A percentile compares a stretch with the other conserved stretches of the same genome.
Evolutionary conservation across 2,888 invertebrate genomes (phyloP).

Genomic region (Euproctis similis): DNA sequence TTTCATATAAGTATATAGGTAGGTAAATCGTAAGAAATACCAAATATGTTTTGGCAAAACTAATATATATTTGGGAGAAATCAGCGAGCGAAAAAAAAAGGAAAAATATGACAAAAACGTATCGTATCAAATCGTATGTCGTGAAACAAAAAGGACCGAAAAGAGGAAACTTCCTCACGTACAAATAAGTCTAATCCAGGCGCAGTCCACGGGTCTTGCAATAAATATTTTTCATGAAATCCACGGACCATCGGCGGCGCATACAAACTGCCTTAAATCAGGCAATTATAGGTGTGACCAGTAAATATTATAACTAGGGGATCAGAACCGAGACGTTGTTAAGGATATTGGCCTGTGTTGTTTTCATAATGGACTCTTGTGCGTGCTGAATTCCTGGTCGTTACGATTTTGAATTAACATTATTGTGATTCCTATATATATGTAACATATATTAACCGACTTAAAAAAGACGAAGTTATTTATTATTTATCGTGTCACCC

Average conservation of each 20-base stretch:
- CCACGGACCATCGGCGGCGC: slow-evolving; percentile 50
- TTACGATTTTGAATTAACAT: slow-evolving; percentile 21
- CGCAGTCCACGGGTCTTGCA: slow-evolving; percentile 39
- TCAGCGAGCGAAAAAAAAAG: background rate
- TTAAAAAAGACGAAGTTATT: too few species aligned
- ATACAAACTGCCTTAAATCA: slow-evolving; percentile 71
- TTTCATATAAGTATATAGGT: too few species aligned
- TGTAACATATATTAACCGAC: too few species aligned
- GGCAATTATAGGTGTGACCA: slow-evolving; percentile 71
- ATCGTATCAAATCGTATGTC: slow-evolving; percentile 2
- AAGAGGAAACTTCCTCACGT: slow-evolving; percentile 46
- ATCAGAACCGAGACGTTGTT: slow-evolving; percentile 39
- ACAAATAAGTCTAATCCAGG: slow-evolving; percentile 67
- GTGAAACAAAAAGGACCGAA: slow-evolving; percentile 35
- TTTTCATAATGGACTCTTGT: slow-evolving; percentile 28
- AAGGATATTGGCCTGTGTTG: slow-evolving; percentile 31
- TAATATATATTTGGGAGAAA: slow-evolving; percentile 9
- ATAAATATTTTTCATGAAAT: slow-evolving; percentile 74
- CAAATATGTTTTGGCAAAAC: too few species aligned
- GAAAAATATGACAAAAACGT: background rate
- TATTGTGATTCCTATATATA: slow-evolving; percentile 14
- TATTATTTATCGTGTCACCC: too few species aligned
- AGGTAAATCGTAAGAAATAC: too few species aligned
- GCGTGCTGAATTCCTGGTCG: slow-evolving; percentile 18
- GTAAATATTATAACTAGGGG: slow-evolving; percentile 66